Conservation (phyloP, 1,140 invertebrate genomes). For the Aphelenchoides avenae region DNA sequence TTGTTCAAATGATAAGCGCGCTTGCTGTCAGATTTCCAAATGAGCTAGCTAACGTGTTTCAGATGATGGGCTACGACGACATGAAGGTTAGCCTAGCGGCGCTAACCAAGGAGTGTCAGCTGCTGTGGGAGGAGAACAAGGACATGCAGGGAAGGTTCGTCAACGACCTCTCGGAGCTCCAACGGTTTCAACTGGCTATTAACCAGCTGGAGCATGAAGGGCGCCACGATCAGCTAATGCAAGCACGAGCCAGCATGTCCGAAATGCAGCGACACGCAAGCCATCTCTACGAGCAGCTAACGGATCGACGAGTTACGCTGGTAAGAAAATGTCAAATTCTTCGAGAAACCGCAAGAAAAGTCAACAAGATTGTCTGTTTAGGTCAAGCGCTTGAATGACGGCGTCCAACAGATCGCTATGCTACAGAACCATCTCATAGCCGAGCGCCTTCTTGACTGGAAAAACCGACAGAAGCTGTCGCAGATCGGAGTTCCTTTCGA, state of each 20-base stretch:
- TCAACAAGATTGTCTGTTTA: slow-evolving; percentile 18
- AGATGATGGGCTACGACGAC: slow-evolving; percentile 22
- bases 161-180: slow-evolving; percentile 51
- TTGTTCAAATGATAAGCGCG: background rate
- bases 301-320: slow-evolving; percentile 41
- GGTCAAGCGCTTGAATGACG: slow-evolving; percentile 55
- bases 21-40: background rate
- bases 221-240: slow-evolving; percentile 40
- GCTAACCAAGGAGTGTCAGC: slow-evolving; percentile 51
- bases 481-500: slow-evolving; percentile 58
- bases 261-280: slow-evolving; percentile 50
- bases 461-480: slow-evolving; percentile 54
- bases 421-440: slow-evolving; percentile 50
- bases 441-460: slow-evolving; percentile 54
- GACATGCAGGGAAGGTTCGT: slow-evolving; percentile 56
- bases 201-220: slow-evolving; percentile 45
- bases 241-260: slow-evolving; percentile 36
- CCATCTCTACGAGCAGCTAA: slow-evolving; percentile 48
- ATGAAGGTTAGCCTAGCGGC: slow-evolving; percentile 19
- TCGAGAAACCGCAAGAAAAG: slow-evolving; percentile 13
- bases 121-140: slow-evolving; percentile 59
- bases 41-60: background rate
- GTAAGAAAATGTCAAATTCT: slow-evolving; percentile 36
- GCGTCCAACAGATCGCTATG: slow-evolving; percentile 46
- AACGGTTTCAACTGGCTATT: slow-evolving; percentile 51